Evolutionary conservation across 2,113 vertebrate genomes (phyloP), one percentile per base, ranked within the genome.

Genomic region (Ictalurus furcatus): DNA sequence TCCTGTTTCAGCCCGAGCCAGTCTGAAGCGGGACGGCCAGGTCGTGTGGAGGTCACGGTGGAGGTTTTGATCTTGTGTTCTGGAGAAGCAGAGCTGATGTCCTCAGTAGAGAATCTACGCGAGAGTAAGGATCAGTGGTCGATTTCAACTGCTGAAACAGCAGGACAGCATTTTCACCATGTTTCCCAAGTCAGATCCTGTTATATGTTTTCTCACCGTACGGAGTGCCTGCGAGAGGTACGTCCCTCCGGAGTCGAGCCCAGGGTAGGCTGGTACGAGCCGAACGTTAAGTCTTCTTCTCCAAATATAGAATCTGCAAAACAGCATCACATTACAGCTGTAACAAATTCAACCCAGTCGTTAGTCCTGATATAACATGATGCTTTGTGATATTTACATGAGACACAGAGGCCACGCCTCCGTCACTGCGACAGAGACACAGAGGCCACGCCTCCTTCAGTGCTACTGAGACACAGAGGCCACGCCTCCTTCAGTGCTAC

Each of bases 1-100:
- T 96, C 95, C 2, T 95, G 93, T 67, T 96, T 97, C 63, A 98
- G 95, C 40, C 97, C 96, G 19, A 98, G 88, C 97, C 97, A 98
- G 92, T 97, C 95, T 0, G 95, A 95, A 0, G 95, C 94, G 48
- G 90, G 86, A 65, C 92, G 95, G 28, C 89, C 92, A 25, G 92
- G 88, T 0, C 56, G 85, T 8, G 91, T 0, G 1, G 93, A 81
- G 63, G 95, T 94, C 52, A 86, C 76, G 13, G 87, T 52, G 0
- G 90, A 23, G 34, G 69, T 65, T 2, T 93, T 96, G 37, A 95
- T 92, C 81, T 90, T 92, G 13, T 89, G 93, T 69, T 97, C 97
- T 13, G 91, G 91, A 44, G 93, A 95, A 0, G 89, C 56, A 52
- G 93, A 89, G 2, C 91, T 92, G 83, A 93, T 87, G 23, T 95